Evolutionary conservation across 1,140 invertebrate genomes (phyloP), one percentile per base, ranked within the genome.

Genomic region (Pissodes strobi): DNA sequence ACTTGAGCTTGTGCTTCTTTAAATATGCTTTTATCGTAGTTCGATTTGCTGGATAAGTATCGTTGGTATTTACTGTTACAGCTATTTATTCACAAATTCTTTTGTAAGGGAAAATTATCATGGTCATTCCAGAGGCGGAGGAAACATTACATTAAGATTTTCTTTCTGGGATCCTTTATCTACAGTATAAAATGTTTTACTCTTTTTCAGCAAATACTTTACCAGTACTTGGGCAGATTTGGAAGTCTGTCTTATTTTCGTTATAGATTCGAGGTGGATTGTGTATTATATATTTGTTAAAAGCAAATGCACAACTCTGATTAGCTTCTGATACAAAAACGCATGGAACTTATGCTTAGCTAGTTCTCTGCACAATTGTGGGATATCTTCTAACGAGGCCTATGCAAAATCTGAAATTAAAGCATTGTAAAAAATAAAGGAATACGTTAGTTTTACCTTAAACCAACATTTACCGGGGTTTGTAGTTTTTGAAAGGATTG

Each of bases 231-330:
- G 75, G 74, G 25, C 69, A 72, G 13, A 79, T 46, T 21, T 70
- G 57, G 61, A 80, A 74, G 43, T 70, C 73, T 23, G 74, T 75
- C 63, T 80, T 78, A 57, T 79, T 74, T 2, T 72, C 69, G 64
- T 80, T 79, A 25, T 73, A 73, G 8, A 79, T 72, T 30, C 72
- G 30, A 10, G 61, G 61, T 15, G 70, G 67, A 52, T 74, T 69
- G 10, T 49, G n/a, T n/a, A n/a, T 15, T 21, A 49, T 23, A 61
- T 34, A 30, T 34, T 30, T 1, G 34, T 53, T 37, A 69, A 55
- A 13, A 76, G 49, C 27, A 1, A 21, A 12, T 15, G 18, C 12
- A 34, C 13, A 34, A 5, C 13, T 34, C 5, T 34, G 9, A 6
- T 61, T 55, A 41, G 49, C 64, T 72, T 78, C 73, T 0, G 75